Conservation (phyloP, 1,140 invertebrate genomes). For the Eriocheir sinensis region DNA sequence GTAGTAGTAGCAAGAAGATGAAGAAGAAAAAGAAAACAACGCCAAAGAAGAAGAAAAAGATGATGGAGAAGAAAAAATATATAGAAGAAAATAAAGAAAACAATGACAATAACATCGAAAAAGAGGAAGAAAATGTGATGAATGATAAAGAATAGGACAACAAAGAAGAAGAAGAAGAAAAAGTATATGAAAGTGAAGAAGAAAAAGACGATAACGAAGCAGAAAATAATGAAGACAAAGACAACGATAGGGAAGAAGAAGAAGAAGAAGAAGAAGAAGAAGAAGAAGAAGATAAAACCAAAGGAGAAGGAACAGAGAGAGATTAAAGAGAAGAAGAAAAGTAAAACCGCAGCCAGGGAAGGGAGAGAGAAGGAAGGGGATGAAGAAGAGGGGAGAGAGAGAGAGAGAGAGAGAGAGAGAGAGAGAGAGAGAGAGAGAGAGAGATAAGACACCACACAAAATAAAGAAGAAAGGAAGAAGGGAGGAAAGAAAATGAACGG, state of each 20-base stretch:
- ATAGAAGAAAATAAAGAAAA: too few species aligned
- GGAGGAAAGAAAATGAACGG: not conserved
- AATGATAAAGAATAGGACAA: too few species aligned
- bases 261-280: not conserved
- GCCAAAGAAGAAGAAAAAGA: too few species aligned
- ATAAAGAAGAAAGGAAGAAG: not conserved
- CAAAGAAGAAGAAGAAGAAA: too few species aligned
- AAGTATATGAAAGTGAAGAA: too few species aligned
- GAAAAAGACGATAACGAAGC: too few species aligned
- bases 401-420: not conserved
- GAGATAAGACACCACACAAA: not conserved
- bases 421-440: not conserved
- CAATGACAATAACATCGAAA: too few species aligned
- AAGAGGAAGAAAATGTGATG: too few species aligned
- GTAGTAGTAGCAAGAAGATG: too few species aligned
- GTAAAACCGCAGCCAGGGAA: not conserved
- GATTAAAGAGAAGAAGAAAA: not conserved
- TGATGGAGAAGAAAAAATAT: too few species aligned
- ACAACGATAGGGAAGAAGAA: not conserved
- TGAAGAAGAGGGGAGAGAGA: not conserved
- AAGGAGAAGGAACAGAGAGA: not conserved
- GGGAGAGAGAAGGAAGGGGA: not conserved
- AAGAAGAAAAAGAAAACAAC: too few species aligned
- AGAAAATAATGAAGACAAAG: too few species aligned
- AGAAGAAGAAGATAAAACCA: not conserved